Percentiles rank a stretch among this genome's conserved stretches.
phyloP scores from a whole-genome alignment of 2,888 invertebrate genomes.

The Corythucha ciliata region DNA sequence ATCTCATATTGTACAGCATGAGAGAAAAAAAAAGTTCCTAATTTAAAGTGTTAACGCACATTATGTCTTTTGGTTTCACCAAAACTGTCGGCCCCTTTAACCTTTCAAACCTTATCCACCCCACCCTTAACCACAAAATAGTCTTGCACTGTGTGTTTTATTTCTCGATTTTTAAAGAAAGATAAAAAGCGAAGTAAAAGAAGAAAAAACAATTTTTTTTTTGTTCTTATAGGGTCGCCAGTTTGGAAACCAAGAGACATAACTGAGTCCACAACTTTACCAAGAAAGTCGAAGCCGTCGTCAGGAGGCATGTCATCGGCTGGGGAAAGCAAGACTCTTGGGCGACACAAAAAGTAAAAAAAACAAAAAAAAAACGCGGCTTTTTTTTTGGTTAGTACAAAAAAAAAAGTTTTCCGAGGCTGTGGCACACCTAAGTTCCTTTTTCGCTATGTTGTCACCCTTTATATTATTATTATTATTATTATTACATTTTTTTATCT shows the following conservation, averaged over 20 bases:
- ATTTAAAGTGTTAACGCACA: background rate
- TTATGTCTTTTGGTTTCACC: conserved; percentile 43
- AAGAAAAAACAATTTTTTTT: conserved; percentile 11
- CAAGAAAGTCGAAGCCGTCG: conserved; percentile 47
- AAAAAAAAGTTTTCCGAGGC: too few species aligned
- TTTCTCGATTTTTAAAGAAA: background rate
- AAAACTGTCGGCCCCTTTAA: conserved; percentile 25
- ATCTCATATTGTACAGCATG: conserved; percentile 18
- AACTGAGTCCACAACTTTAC: conserved; percentile 54
- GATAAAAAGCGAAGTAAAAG: conserved; percentile 1
- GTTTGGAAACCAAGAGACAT: conserved; percentile 95
- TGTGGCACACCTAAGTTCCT: too few species aligned
- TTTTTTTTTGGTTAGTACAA: too few species aligned
- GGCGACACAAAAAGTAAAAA: conserved; percentile 26
- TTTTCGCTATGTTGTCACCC: too few species aligned
- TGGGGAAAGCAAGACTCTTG: conserved; percentile 27
- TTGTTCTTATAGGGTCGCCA: conserved; percentile 77
- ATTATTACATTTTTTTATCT: too few species aligned
- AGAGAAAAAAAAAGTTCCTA: too few species aligned
- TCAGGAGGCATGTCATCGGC: conserved; percentile 18
- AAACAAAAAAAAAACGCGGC: too few species aligned
- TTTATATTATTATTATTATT: too few species aligned
- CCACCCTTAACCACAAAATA: background rate
- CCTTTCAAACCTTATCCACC: background rate
- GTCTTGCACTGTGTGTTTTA: background rate